Conservation (phyloP, 2,888 invertebrate species). For the Drosophila paramelanica region DNA sequence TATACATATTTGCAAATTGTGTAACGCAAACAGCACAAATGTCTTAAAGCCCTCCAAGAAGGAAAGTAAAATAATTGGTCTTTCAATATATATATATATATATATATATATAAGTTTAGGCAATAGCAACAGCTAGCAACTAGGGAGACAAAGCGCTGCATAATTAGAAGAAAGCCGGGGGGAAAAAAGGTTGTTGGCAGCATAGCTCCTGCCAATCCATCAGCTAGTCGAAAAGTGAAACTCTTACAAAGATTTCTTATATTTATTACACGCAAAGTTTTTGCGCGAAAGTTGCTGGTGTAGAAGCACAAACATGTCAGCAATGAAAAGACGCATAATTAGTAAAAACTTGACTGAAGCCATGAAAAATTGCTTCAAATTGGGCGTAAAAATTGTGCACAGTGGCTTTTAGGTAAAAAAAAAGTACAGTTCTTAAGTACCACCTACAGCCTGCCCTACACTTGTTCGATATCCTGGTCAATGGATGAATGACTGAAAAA, state of each 20-base stretch:
- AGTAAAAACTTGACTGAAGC: constrained; percentile 61
- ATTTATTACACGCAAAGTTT: constrained; percentile 66
- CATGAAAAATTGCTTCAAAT: constrained; percentile 74
- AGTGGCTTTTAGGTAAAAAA: no score
- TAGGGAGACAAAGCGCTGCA: neutral
- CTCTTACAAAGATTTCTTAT: constrained; percentile 67
- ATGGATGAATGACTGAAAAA: constrained; percentile 29
- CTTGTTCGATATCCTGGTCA: constrained; percentile 47
- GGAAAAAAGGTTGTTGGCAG: constrained; percentile 33
- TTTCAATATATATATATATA: neutral
- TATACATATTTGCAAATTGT: constrained; percentile 55
- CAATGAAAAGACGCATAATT: constrained; percentile 63
- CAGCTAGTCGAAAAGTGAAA: constrained; percentile 48
- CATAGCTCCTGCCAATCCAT: constrained; percentile 52
- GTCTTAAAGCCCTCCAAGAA: constrained; percentile 5
- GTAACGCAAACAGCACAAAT: constrained; percentile 50
- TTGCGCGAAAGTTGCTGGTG: constrained; percentile 33
- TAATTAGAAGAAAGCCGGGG: neutral
- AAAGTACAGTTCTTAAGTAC: no score
- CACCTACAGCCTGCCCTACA: constrained; percentile 9
- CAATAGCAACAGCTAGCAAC: neutral
- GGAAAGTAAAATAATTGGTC: constrained; percentile 10
- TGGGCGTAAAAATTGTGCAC: constrained; percentile 65
- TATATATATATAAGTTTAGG: neutral
- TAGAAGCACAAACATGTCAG: constrained; percentile 15